These are phyloP conservation scores for Meliscaeva auricollis DNA, from an alignment of 2,888 invertebrate genomes.

Conservation along the genomic window DNA sequence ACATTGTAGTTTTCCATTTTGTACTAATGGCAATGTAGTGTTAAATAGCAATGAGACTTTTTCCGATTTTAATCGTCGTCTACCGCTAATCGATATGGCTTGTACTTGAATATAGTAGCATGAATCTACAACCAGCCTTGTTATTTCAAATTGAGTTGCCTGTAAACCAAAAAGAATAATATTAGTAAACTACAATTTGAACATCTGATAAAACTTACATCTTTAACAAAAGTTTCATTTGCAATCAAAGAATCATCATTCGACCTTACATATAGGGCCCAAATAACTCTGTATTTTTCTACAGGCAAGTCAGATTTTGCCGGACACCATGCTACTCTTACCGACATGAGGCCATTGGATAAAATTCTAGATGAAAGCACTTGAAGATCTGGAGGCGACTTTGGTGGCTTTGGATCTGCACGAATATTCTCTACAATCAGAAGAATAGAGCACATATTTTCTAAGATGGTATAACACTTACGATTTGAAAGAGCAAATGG, in stretches of 20 bases:
- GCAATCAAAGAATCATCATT: conserved; percentile 81
- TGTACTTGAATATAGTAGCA: conserved; percentile 92
- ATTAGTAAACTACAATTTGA: no score
- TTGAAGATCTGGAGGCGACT: conserved; percentile 81
- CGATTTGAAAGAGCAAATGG: conserved; percentile 84
- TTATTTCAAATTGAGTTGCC: conserved; percentile 87
- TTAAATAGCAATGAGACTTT: conserved; percentile 90
- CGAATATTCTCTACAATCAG: conserved; percentile 70
- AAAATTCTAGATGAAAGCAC: conserved; percentile 76
- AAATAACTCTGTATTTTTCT: conserved; percentile 89
- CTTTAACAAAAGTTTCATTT: conserved; percentile 81
- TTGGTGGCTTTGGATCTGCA: conserved; percentile 83
- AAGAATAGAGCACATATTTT: conserved; percentile 69
- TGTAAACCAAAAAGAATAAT: conserved; percentile 82
- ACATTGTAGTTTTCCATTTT: conserved; percentile 78
- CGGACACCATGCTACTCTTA: conserved; percentile 88
- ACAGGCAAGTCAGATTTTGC: conserved; percentile 90
- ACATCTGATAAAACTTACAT: no score
- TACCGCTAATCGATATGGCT: conserved; percentile 89
- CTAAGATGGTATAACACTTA: conserved; percentile 78
- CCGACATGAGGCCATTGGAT: conserved; percentile 85
- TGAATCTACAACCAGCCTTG: conserved; percentile 88
- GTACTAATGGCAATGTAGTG: conserved; percentile 85
- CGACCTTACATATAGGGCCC: conserved; percentile 89
- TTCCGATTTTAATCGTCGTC: conserved; percentile 88